Conservation (phyloP, 2,888 invertebrate genomes). For the Archaeoteleia sp. region DNA sequence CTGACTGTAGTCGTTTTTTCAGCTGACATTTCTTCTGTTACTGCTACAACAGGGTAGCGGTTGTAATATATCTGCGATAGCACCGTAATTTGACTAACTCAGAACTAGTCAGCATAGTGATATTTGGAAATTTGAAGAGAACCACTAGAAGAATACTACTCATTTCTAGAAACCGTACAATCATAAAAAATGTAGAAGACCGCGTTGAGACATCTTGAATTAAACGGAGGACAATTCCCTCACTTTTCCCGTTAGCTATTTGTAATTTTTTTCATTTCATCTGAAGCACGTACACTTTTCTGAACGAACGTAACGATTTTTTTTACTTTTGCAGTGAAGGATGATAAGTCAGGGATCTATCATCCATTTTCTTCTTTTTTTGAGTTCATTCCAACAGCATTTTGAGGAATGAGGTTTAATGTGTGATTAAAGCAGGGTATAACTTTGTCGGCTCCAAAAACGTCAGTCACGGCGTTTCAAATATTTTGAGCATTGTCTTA, state of each 20-base stretch:
- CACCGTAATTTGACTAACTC: constrained; percentile 10
- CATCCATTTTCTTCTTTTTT: constrained; percentile 14
- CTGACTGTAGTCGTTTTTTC: constrained; percentile 17
- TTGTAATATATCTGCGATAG: constrained; percentile 10
- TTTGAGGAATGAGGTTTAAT: constrained; percentile 43
- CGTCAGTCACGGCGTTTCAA: constrained; percentile 42
- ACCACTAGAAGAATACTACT: constrained; percentile 9
- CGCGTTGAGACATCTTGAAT: constrained; percentile 28
- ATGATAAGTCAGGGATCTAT: constrained; percentile 16
- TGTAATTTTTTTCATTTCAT: constrained; percentile 27
- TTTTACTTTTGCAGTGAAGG: constrained; percentile 20
- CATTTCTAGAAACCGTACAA: constrained; percentile 26
- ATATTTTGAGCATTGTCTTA: constrained; percentile 49
- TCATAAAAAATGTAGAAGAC: constrained; percentile 29
- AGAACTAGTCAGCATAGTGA: constrained; percentile 20
- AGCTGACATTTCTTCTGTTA: constrained; percentile 12
- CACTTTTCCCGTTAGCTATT: constrained; percentile 21
- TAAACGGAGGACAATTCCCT: constrained; percentile 21
- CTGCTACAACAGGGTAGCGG: constrained; percentile 21
- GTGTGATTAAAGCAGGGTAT: constrained; percentile 51
- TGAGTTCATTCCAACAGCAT: constrained; percentile 24
- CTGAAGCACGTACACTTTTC: constrained; percentile 24
- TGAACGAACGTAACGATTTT: constrained; percentile 13
- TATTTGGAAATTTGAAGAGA: constrained; percentile 8
- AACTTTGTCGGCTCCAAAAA: no score